Conservation (phyloP, 2,797 vertebrate genomes). For the Danio kyathit region DNA sequence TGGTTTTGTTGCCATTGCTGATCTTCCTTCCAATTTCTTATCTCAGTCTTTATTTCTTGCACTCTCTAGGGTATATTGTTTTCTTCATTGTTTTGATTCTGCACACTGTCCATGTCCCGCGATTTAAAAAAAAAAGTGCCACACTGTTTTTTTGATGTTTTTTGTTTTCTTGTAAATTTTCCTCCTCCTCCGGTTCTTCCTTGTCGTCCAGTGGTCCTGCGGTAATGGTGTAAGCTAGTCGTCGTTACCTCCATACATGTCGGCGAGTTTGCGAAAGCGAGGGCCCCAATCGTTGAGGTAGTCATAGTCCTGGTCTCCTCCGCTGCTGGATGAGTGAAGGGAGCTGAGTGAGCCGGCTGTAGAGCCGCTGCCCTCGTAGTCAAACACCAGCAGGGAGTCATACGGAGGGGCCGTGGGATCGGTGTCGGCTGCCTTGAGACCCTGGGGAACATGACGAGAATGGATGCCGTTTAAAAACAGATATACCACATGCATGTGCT, state of each 20-base stretch:
- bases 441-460: constrained; percentile 75
- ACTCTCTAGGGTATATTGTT: constrained; percentile 84
- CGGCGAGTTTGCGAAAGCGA: constrained; percentile 96
- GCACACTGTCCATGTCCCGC: constrained; percentile 86
- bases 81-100: constrained; percentile 78
- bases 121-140: constrained; percentile 75
- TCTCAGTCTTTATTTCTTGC: constrained; percentile 64
- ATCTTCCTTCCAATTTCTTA: constrained; percentile 48
- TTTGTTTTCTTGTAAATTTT: constrained; percentile 47
- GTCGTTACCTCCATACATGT: constrained; percentile 95
- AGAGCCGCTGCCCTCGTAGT: constrained; percentile 97
- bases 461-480: constrained; percentile 26
- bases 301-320: constrained; percentile 97
- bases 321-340: constrained; percentile 94
- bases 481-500: neutral
- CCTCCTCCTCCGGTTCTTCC: constrained; percentile 32
- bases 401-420: constrained; percentile 97
- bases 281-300: constrained; percentile 99
- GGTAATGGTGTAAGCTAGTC: constrained; percentile 75
- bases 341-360: constrained; percentile 97
- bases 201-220: constrained; percentile 31
- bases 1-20: constrained; percentile 58
- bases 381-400: constrained; percentile 96
- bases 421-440: constrained; percentile 95
- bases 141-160: constrained; percentile 55